These are phyloP conservation scores for Carlito syrichta DNA, from an alignment of 2,113 vertebrate species.

Conservation along the genomic window DNA sequence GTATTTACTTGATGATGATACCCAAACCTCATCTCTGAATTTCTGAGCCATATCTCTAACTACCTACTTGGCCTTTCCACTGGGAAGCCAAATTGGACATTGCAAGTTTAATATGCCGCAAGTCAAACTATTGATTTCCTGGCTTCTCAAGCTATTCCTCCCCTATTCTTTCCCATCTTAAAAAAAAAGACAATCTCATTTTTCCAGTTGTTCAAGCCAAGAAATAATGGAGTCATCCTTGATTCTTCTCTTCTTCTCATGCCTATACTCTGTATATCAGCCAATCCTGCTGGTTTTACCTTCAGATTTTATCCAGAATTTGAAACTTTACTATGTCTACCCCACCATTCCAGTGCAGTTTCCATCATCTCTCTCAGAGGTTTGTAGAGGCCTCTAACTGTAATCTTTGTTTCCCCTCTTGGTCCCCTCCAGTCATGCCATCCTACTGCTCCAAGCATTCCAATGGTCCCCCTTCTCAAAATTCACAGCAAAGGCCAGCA, in stretches of 20 bases:
- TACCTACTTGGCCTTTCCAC: neutral
- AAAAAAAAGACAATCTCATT: neutral
- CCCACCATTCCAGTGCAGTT: accelerated
- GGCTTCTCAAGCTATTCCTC: neutral
- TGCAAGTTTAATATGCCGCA: neutral
- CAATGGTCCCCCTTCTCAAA: neutral
- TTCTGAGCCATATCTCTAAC: neutral
- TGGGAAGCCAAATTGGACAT: neutral
- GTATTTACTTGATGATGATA: neutral
- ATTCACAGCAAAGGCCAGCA: neutral
- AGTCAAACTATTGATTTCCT: neutral
- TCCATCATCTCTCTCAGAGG: accelerated
- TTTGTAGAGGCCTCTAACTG: too few species aligned
- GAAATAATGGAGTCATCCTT: neutral
- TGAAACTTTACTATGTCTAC: accelerated
- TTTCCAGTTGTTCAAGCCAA: neutral
- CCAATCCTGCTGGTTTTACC: neutral
- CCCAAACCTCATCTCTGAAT: neutral
- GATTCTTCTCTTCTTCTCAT: neutral
- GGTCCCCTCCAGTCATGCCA: neutral
- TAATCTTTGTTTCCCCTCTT: neutral
- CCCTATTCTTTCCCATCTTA: neutral
- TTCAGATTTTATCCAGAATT: neutral
- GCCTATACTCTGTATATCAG: neutral
- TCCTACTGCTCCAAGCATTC: neutral